These are phyloP conservation scores for Papilio dardanus DNA, from an alignment of 1,140 invertebrate species.

Conservation along the genomic window DNA sequence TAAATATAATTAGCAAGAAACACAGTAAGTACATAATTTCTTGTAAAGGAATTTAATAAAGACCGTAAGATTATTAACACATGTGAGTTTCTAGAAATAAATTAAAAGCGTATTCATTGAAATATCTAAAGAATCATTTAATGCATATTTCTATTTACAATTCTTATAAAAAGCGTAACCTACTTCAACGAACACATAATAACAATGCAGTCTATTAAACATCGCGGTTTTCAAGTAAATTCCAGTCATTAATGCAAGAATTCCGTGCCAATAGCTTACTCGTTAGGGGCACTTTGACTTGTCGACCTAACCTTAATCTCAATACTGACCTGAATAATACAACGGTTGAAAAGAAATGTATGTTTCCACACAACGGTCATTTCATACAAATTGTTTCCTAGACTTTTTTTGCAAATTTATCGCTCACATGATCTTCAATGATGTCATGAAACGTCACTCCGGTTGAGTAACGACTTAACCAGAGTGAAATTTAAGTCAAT, in stretches of 20 bases:
- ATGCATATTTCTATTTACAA: conserved; percentile 34
- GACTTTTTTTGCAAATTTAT: conserved; percentile 3
- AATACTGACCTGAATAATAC: conserved; percentile 63
- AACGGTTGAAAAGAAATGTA: conserved; percentile 35
- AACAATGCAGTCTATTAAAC: conserved; percentile 47
- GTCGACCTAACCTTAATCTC: conserved; percentile 66
- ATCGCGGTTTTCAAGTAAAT: conserved; percentile 55
- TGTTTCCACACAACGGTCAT: conserved; percentile 37
- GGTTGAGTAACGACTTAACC: no score
- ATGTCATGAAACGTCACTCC: no score
- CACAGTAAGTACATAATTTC: no score
- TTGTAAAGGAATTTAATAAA: conserved; percentile 12
- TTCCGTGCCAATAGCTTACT: conserved; percentile 69
- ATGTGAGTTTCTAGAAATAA: background rate
- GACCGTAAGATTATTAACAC: background rate
- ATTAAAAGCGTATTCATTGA: conserved; percentile 33
- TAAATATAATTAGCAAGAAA: background rate
- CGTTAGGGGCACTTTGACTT: conserved; percentile 54
- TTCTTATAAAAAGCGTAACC: conserved; percentile 32
- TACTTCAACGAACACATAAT: conserved; percentile 37
- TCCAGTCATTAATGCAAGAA: conserved; percentile 72
- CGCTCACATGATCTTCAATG: background rate
- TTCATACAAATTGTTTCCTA: conserved; percentile 32
- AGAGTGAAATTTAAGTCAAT: background rate
- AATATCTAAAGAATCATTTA: conserved; percentile 14